Conservation (phyloP, 2,888 invertebrate species). For the Oscheius sp. region DNA sequence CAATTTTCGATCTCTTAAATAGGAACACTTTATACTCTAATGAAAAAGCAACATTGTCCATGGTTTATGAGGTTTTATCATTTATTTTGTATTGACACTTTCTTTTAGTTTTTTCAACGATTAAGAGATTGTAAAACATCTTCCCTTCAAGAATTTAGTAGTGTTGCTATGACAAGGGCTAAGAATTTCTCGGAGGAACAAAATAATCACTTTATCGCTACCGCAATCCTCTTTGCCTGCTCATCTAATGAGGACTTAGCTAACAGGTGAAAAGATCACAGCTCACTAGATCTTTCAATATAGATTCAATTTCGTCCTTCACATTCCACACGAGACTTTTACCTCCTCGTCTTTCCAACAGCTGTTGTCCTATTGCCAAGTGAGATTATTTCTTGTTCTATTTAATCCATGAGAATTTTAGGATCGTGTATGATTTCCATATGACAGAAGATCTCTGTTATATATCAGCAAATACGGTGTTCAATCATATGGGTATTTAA, state of each 20-base stretch:
- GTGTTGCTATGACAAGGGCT: neutral
- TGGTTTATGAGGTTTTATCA: constrained; percentile 4
- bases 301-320: constrained; percentile 9
- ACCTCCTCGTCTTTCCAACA: constrained; percentile 22
- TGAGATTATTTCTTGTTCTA: constrained; percentile 5
- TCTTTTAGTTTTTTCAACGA: constrained; percentile 20
- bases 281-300: neutral
- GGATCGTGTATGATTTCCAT: neutral
- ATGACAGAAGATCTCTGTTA: neutral
- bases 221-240: neutral
- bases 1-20: constrained; percentile 4
- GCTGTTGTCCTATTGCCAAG: constrained; percentile 18
- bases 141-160: constrained; percentile 5
- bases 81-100: neutral
- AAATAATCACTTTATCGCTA: constrained; percentile 2
- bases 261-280: neutral
- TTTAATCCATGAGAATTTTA: neutral
- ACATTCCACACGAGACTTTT: constrained; percentile 16
- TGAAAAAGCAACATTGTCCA: constrained; percentile 2
- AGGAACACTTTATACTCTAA: constrained; percentile 10
- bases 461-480: constrained; percentile 2
- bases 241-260: constrained; percentile 14
- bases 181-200: neutral
- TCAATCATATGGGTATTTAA: constrained; percentile 16
- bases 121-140: neutral